Evolutionary conservation across 1,140 invertebrate genomes (phyloP), one percentile per base, ranked within the genome.

Genomic region (Halyomorpha halys): DNA sequence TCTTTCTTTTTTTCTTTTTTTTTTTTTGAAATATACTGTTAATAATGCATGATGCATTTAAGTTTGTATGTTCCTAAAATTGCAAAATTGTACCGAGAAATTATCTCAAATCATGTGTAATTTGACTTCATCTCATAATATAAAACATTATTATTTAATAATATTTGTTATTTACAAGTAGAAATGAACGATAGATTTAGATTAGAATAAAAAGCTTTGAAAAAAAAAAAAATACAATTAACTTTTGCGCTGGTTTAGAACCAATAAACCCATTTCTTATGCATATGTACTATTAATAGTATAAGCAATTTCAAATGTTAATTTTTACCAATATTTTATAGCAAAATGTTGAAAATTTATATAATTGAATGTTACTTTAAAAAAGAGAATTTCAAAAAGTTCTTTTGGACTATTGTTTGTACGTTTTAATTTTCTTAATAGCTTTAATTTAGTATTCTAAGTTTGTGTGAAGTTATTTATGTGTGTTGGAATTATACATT

Each of bases 371-470:
- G 34, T 39, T 39, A 39, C 34, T 39, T 39, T 39, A 39, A 11
- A 13, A 39, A 39, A 13, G 1, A 39, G 13, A 39, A 30, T 30
- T 30, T 30, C 27, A 30, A 30, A 30, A 30, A 39, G 47, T 49
- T 21, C 47, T 19, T 49, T 25, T 19, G 53, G 53, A 16, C 6
- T 21, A 16, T 56, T 56, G 23, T 56, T 56, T 56, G 23, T 56
- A 23, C 23, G 23, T 56, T 56, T 56, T 56, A 23, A 21, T 56
- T 56, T 56, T 23, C 15, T 18, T 11, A 49, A 49, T 49, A 56
- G 53, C 53, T 56, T 56, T 56, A 56, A 56, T 56, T 56, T 56
- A 56, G 53, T 56, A 15, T 56, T 56, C 15, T 56, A 56, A 25
- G 18, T 56, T 56, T 56, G 47, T 49, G 18, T 23, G 18, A 19